A percentile compares a stretch with the other conserved stretches of the same genome.
Evolutionary conservation across 2,113 vertebrate species (phyloP).

Genomic region (Cathartes aura): DNA sequence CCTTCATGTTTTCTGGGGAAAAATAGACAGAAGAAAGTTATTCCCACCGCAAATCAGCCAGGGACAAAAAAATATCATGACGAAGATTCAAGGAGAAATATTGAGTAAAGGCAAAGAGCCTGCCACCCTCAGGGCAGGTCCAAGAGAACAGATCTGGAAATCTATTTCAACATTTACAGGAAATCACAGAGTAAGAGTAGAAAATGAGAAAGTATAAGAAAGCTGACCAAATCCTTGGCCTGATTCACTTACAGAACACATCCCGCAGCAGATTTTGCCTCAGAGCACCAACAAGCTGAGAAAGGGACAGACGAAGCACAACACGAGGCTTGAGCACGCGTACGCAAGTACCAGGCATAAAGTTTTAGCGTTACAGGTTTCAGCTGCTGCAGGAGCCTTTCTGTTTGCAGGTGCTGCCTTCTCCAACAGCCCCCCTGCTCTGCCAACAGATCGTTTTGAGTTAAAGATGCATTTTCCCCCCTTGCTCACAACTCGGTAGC

Average conservation of each 20-base stretch:
- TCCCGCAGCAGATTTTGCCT: background rate
- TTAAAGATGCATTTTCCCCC: accelerated
- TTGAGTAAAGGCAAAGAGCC: background rate
- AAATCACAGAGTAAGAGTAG: background rate
- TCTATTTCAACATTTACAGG: background rate
- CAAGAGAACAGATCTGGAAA: background rate
- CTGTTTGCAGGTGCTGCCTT: background rate
- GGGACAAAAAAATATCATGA: background rate
- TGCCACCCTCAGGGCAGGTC: background rate
- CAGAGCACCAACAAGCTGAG: background rate
- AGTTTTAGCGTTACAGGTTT: accelerated
- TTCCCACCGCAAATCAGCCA: background rate
- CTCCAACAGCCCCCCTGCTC: background rate
- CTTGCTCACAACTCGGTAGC: background rate
- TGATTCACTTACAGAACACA: background rate
- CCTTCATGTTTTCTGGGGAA: constrained; percentile 75
- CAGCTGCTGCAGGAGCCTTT: background rate
- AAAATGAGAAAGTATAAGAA: background rate
- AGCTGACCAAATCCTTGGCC: background rate
- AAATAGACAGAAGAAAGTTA: background rate
- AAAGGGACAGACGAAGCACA: background rate
- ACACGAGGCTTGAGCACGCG: accelerated
- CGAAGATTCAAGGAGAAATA: background rate
- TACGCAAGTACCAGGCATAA: accelerated
- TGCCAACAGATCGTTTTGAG: accelerated